phyloP scores from a whole-genome alignment of 2,888 invertebrate species.

The Hoplodrina ambigua region DNA sequence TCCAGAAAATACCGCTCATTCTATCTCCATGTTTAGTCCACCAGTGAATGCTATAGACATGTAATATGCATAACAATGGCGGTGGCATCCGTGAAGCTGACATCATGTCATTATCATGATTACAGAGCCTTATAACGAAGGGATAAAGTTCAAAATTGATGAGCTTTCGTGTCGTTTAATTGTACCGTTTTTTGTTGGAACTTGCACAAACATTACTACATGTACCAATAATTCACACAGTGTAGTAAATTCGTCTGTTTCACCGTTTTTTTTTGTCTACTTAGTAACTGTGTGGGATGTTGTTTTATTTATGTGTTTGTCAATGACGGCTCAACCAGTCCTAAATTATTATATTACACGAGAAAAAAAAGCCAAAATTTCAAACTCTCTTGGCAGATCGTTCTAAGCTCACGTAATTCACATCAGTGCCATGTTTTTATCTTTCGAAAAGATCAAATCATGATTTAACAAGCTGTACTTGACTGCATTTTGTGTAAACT shows the following conservation, averaged over 20 bases:
- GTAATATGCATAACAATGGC: conserved; percentile 67
- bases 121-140: conserved; percentile 47
- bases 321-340: conserved; percentile 1
- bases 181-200: conserved; percentile 50
- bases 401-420: not conserved
- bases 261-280: conserved; percentile 36
- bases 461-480: conserved; percentile 5
- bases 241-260: conserved; percentile 54
- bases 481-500: conserved; percentile 3
- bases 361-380: too few relatives aligned
- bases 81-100: conserved; percentile 57
- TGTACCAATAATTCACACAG: conserved; percentile 52
- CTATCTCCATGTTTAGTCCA: conserved; percentile 44
- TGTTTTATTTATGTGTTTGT: conserved; percentile 20
- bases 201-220: conserved; percentile 45
- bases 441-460: conserved; percentile 4
- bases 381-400: too few relatives aligned
- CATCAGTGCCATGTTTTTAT: conserved; percentile 9
- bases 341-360: too few relatives aligned
- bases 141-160: conserved; percentile 52
- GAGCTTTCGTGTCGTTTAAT: conserved; percentile 46
- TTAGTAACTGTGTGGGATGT: conserved; percentile 29
- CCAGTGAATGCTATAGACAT: conserved; percentile 60
- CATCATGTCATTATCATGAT: conserved; percentile 59
- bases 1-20: conserved; percentile 43